A percentile compares a stretch with the other conserved stretches of the same genome.
Evolutionary conservation across 2,113 vertebrate species (phyloP).

Genomic region (Colistium nudipinnis): DNA sequence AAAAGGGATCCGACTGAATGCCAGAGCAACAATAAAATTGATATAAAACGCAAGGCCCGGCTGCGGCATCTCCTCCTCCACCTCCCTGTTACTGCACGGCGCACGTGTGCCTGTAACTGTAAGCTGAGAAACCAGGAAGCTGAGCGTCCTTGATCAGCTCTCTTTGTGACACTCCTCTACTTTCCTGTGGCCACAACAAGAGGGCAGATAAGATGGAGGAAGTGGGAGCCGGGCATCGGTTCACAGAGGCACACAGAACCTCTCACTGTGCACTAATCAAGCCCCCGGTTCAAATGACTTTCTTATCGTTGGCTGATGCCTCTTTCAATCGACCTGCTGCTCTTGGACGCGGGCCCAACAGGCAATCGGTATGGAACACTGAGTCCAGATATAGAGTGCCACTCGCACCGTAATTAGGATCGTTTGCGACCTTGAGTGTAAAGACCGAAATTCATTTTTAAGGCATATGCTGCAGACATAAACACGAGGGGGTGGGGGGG

Average conservation of each 20-base stretch:
- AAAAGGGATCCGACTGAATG: too few species aligned
- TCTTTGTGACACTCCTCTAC: not conserved
- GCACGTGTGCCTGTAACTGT: slow-evolving; percentile 10
- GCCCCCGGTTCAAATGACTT: not conserved
- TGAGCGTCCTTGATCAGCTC: slow-evolving; percentile 18
- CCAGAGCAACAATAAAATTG: not conserved
- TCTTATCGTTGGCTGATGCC: not conserved
- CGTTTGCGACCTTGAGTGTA: not conserved
- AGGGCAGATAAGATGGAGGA: slow-evolving; percentile 19
- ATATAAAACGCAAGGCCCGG: not conserved
- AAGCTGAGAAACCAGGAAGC: slow-evolving; percentile 35
- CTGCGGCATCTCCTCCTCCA: slow-evolving; percentile 1
- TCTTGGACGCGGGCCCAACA: not conserved
- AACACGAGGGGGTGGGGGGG: not conserved
- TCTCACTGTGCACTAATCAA: not conserved
- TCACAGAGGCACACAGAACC: not conserved
- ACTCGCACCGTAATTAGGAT: not conserved
- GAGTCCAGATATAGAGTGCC: not conserved
- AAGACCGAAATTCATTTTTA: not conserved
- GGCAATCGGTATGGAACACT: not conserved
- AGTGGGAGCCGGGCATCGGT: slow-evolving; percentile 1
- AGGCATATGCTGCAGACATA: not conserved
- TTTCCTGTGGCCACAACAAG: slow-evolving; percentile 7
- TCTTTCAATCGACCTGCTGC: not conserved
- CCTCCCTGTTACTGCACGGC: not conserved